Conservation (phyloP, 2,797 vertebrate species). For the Fratercula arctica region DNA sequence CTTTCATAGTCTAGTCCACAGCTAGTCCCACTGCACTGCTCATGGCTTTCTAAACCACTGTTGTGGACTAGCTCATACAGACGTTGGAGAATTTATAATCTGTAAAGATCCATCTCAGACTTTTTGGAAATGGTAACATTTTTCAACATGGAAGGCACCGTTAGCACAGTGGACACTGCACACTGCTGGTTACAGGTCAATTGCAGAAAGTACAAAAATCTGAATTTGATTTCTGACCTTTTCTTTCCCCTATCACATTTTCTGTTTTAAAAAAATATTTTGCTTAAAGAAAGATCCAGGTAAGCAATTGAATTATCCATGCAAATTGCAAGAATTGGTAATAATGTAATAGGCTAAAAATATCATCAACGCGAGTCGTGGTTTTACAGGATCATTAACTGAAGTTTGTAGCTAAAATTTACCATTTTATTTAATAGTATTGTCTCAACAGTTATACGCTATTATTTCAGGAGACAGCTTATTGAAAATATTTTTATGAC, state of each 20-base stretch:
- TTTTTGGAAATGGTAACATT: not conserved
- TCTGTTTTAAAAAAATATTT: not conserved
- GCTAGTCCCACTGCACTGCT: not conserved
- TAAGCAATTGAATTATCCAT: not conserved
- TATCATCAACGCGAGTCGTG: not conserved
- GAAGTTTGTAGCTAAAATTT: not conserved
- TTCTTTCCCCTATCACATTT: not conserved
- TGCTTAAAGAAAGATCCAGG: not conserved
- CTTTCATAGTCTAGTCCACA: not conserved
- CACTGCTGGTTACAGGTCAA: not conserved
- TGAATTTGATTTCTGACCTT: not conserved
- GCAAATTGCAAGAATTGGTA: not conserved
- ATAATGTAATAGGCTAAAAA: not conserved
- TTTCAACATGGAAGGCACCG: not conserved
- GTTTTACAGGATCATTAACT: not conserved
- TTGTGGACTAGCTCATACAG: not conserved
- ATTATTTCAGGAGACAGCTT: not conserved
- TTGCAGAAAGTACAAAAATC: not conserved
- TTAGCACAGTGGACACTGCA: not conserved
- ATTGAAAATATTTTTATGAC: not conserved
- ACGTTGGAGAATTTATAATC: rapidly evolving
- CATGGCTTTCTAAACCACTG: not conserved
- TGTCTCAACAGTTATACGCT: not conserved
- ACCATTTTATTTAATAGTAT: not conserved
- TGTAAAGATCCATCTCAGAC: not conserved